Base-by-base conservation (phyloP, 2,797 vertebrate species). In the Huso huso region DNA sequence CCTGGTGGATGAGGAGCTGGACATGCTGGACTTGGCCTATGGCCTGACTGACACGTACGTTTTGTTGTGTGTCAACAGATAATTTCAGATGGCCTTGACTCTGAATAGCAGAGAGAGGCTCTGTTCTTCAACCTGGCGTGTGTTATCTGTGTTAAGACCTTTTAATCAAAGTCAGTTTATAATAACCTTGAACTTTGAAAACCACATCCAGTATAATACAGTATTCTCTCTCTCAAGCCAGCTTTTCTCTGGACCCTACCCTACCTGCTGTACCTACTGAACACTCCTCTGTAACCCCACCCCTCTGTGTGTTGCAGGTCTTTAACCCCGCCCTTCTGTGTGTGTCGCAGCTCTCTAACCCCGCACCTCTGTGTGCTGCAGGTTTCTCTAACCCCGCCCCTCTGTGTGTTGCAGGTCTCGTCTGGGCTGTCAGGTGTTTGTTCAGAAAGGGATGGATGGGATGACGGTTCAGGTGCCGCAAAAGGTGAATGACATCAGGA, bases 21-120 rank as follows among this genome's bases (percentile, higher is more conserved):
- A 91, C 70, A 90, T 90, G 85, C 71, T 92, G 71, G 88, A 90
- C 72, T 74, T 91, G 75, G 87, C 89, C 0, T 90, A 84, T 0
- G 89, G 88, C 8, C 78, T 90, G 66, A 88, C 81, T 6, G 78
- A 84, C 63, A 90, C 81, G 86, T 91, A 82, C 80, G 81, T 53
- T 62, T 13, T 48, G 6, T n/a, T 49, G 62, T 13, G 11, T 37
- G 23, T 37, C 23, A 37, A 37, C 23, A 37, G 23, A 37, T 37
- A 1, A 37, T 37, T 37, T 37, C 23, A 2, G 2, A 2, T 37
- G 23, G 23, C 23, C 23, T 37, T 37, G 23, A 37, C 23, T 37
- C 23, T 37, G 23, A 37, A 37, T 37, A 37, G 23, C 23, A 37
- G 23, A 37, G 23, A 37, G 23, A 37, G 23, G 4, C 23, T 37